These are phyloP conservation scores for Macroteleia sp. DNA, from an alignment of 2,888 invertebrate species.

Conservation along the genomic window DNA sequence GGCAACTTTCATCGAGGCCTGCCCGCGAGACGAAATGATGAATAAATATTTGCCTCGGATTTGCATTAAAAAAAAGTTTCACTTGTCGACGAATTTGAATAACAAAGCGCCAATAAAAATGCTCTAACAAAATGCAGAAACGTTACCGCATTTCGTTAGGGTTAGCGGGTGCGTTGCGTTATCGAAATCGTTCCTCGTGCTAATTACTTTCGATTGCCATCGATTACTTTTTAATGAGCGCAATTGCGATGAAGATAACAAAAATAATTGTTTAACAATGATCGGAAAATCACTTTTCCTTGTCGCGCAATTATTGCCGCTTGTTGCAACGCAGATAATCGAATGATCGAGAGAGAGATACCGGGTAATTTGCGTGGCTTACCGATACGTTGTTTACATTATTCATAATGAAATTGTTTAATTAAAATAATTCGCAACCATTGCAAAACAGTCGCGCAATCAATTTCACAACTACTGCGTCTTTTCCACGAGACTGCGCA, in stretches of 20 bases:
- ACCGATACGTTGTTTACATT: conserved; percentile 16
- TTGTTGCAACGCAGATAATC: conserved; percentile 3
- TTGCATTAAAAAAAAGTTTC: conserved; percentile 26
- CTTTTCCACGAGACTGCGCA: conserved; percentile 27
- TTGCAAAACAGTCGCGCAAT: conserved; percentile 14
- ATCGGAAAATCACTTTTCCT: conserved; percentile 24
- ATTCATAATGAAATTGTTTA: conserved; percentile 45
- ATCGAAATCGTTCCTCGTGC: background rate
- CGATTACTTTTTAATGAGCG: conserved; percentile 19
- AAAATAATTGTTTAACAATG: conserved; percentile 14
- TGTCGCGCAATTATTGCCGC: background rate
- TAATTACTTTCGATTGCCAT: conserved; percentile 33
- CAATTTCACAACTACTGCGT: conserved; percentile 13
- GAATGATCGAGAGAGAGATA: conserved; percentile 16
- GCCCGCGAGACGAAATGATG: conserved; percentile 10
- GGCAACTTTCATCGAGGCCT: conserved; percentile 6
- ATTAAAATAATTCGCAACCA: conserved; percentile 44
- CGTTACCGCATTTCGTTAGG: too few species aligned
- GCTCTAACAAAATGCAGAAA: background rate
- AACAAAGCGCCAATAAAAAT: conserved; percentile 14
- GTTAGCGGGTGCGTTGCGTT: background rate
- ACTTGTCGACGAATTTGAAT: conserved; percentile 19
- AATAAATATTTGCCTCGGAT: conserved; percentile 30
- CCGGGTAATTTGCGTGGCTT: conserved; percentile 17
- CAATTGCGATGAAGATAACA: conserved; percentile 23